Base-by-base conservation (phyloP, 1,140 invertebrate genomes). In the Phortica variegata region DNA sequence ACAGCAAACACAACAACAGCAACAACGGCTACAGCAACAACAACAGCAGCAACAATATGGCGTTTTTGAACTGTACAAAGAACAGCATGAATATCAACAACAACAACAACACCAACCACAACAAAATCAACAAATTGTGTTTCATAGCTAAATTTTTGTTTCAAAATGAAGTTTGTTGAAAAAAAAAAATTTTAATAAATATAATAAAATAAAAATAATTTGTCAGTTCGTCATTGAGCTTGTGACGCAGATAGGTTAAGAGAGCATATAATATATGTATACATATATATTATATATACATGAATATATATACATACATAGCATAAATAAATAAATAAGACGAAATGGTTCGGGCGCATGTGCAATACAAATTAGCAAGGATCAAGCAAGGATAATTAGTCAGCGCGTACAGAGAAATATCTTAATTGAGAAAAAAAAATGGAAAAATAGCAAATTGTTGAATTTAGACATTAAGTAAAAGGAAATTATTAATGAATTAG, bases 41-140 rank as follows among this genome's bases (percentile, higher is more conserved):
- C 52, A 55, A 39, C 60, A 58, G 51, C 33, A 68, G 49, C 53
- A 61, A 37, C 68, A 72, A 48, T 52, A 69, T 26, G 46, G 48
- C 17, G 47, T 65, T 17, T 60, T 69, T 26, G 69, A 65, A 60
- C 32, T 69, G 52, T 60, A 68, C 7, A 65, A 59, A n/a, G 54
- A 52, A 9, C 49, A 50, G 13, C 49, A 55, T 6, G 40, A 49
- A 16, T 42, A 54, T 7, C 52, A 53, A 8, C 53, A 50, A 29
- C 60, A 58, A 19, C 43, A 46, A 36, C 20, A 50, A 15, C 62
- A 65, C 17, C 56, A 49, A 44, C 54, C 52, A 31, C 60, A 56
- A 42, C 19, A 47, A 42, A 33, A 36, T 37, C 42, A 45, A 41
- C 37, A 43, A 47, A 37, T 31, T 23, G 21, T 21, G 18, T 40